Evolutionary conservation across 2,888 invertebrate species (phyloP).

Genomic region (Stegana nigrithorax): DNA sequence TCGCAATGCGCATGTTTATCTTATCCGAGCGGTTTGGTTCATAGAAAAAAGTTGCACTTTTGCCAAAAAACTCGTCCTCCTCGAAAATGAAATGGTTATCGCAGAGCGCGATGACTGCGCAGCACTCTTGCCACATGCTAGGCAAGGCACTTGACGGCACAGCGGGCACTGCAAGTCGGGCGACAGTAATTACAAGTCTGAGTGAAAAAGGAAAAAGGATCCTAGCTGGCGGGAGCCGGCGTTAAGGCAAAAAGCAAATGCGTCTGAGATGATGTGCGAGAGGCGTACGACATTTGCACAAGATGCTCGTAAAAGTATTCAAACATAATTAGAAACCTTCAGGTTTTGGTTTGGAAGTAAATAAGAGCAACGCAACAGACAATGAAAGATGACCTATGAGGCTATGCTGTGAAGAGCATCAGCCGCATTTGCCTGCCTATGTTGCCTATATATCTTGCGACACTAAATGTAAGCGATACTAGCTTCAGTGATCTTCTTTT

Average conservation of each 20-base stretch:
- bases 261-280: neutral
- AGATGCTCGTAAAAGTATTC: neutral
- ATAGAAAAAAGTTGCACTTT: neutral
- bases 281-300: slow-evolving; percentile 22
- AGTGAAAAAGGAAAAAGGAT: neutral
- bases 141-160: slow-evolving; percentile 16
- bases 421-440: no score
- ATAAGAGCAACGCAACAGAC: neutral
- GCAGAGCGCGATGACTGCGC: neutral
- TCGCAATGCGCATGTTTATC: no score
- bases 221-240: neutral
- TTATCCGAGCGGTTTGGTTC: slow-evolving; percentile 5
- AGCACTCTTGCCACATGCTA: slow-evolving; percentile 3
- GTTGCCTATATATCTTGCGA: no score
- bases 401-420: no score
- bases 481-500: no score
- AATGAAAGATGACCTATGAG: no score
- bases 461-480: no score
- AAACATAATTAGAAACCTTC: neutral
- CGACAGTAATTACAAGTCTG: neutral
- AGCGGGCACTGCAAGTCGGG: slow-evolving; percentile 3
- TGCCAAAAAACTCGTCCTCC: slow-evolving; percentile 7
- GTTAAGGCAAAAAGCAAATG: neutral
- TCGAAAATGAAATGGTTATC: slow-evolving; percentile 10
- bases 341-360: neutral